Evolutionary conservation across 2,797 vertebrate genomes (phyloP).

Genomic region (Notolepis coatsorum): DNA sequence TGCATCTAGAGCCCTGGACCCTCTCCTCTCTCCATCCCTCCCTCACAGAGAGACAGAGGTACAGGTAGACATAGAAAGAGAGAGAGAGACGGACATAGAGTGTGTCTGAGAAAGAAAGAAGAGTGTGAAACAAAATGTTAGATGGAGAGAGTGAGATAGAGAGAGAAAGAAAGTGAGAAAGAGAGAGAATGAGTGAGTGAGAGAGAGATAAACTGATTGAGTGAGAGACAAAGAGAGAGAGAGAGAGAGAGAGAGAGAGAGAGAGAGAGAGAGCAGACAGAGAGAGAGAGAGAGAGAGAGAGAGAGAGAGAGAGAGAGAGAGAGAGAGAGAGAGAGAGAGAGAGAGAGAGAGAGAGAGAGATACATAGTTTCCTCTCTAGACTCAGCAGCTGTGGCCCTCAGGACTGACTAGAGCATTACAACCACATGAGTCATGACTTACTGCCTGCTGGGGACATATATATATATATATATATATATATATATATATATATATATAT

Average conservation of each 20-base stretch:
- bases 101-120: background rate
- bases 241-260: slow-evolving; percentile 3
- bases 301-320: slow-evolving; percentile 26
- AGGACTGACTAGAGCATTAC: slow-evolving; percentile 42
- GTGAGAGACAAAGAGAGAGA: background rate
- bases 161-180: too few species aligned
- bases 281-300: background rate
- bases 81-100: background rate
- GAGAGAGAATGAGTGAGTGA: slow-evolving; percentile 7
- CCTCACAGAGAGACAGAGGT: slow-evolving; percentile 5
- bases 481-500: too few species aligned
- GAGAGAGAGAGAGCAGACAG: background rate
- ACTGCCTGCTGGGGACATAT: slow-evolving; percentile 41
- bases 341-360: slow-evolving; percentile 12
- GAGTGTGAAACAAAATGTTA: slow-evolving; percentile 30
- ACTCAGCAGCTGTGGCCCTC: slow-evolving; percentile 54
- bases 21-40: slow-evolving; percentile 14
- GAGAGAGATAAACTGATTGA: slow-evolving; percentile 3
- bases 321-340: background rate
- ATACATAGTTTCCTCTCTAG: slow-evolving; percentile 55
- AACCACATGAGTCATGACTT: slow-evolving; percentile 69
- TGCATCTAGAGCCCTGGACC: slow-evolving; percentile 8
- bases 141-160: too few species aligned
- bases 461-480: too few species aligned
- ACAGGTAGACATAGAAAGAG: slow-evolving; percentile 8